Conservation (phyloP, 2,113 vertebrate species). For the Glaucidium brasilianum region DNA sequence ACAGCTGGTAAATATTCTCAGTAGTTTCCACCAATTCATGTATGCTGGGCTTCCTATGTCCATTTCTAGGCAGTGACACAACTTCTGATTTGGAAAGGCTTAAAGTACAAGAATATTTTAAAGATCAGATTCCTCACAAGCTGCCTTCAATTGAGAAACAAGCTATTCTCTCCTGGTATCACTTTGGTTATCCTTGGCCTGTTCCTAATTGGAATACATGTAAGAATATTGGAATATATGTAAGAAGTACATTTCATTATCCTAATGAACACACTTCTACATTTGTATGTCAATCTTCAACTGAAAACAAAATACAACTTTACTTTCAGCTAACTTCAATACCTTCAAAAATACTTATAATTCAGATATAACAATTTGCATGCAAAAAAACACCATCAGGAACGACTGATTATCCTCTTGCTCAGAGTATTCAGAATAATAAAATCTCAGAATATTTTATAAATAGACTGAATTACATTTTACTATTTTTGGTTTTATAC, state of each 20-base stretch:
- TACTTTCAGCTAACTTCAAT: not conserved
- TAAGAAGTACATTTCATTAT: not conserved
- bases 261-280: not conserved
- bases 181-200: not conserved
- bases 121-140: not conserved
- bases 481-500: not conserved
- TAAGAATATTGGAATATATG: not conserved
- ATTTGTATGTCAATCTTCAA: not conserved
- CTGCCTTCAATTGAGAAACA: not conserved
- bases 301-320: not conserved
- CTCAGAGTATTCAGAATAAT: too few species aligned
- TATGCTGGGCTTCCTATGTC: not conserved
- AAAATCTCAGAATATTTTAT: not conserved
- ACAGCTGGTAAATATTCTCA: not conserved
- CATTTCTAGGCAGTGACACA: not conserved
- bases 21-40: not conserved
- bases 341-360: not conserved
- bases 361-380: not conserved
- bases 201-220: not conserved
- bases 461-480: not conserved
- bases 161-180: not conserved
- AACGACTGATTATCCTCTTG: not conserved
- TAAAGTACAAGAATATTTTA: not conserved
- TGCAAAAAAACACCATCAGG: not conserved
- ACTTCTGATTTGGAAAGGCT: not conserved